Percentiles rank a stretch among this genome's conserved stretches.
These are phyloP conservation scores for Entelurus aequoreus DNA, from an alignment of 2,113 vertebrate species.

Conservation along the genomic window DNA sequence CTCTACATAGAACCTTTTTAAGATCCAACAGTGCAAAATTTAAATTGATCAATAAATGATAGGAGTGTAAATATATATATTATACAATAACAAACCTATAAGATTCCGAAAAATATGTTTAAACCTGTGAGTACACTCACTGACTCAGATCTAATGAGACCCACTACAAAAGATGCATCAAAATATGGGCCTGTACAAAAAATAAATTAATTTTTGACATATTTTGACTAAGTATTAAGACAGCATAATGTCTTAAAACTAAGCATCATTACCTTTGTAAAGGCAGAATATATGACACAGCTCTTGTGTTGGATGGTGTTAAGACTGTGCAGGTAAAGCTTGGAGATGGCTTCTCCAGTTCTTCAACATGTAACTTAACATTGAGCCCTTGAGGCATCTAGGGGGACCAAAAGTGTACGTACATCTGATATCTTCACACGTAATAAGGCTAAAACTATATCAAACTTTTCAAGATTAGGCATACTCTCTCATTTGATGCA, in stretches of 20 bases:
- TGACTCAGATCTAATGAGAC: neutral
- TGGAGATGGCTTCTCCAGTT: constrained; percentile 51
- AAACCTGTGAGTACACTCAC: constrained; percentile 8
- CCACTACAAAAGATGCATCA: neutral
- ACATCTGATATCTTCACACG: too few species aligned
- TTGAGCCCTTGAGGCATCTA: neutral
- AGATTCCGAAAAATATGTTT: constrained; percentile 45
- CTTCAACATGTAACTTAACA: constrained; percentile 41
- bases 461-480: too few species aligned
- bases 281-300: neutral
- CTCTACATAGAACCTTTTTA: too few species aligned
- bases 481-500: too few species aligned
- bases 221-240: neutral
- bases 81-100: constrained; percentile 45
- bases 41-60: too few species aligned
- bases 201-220: neutral
- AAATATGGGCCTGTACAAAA: neutral
- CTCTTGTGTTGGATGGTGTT: neutral
- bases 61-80: neutral
- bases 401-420: neutral
- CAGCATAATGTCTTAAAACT: too few species aligned
- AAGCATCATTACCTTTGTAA: neutral
- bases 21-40: too few species aligned
- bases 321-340: constrained; percentile 19
- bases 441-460: too few species aligned